Evolutionary conservation across 2,888 invertebrate genomes (phyloP), one percentile per base, ranked within the genome.

Genomic region (Brenthis hecate): DNA sequence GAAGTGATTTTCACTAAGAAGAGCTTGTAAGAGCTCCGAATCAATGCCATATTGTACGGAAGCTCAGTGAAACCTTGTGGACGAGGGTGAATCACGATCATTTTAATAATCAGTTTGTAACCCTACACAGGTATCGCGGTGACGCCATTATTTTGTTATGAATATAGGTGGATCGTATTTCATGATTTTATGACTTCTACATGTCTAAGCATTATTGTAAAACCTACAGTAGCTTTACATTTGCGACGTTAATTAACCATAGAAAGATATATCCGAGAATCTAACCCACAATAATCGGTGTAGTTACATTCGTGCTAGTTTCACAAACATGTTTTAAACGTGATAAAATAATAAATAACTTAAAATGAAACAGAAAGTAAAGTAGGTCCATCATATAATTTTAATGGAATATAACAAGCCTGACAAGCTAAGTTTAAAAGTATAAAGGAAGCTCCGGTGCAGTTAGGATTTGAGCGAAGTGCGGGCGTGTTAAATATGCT

Each of bases 1-100:
- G 73, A 75, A 75, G 77, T 77, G 78, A 78, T 80, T 78, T 75
- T 73, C 76, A 83, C 82, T 87, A 86, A 85, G 89, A 90, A 82
- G 70, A 76, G 81, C 83, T 89, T 89, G 86, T 87, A 88, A 80
- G 87, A 85, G 86, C 84, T 89, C 89, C 71, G 80, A 82, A 82
- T 85, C 80, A 82, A 81, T 82, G 78, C 82, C 89, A 88, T 86
- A 85, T 85, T 88, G 88, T 77, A 71, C 74, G 76, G 76, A 77
- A 77, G 71, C 68, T 73, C 73, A 74, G 77, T 73, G 87, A 86
- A 88, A 84, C 87, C 88, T 75, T 81, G 77, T 70, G 68, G 69
- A 70, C 76, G 71, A 69, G 77, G 81, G 82, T 85, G 84, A 88
- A 87, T 88, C 86, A 86, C 83, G 80, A 81, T 84, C 74, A 80